Evolutionary conservation across 2,797 vertebrate genomes (phyloP), one percentile per base, ranked within the genome.

Genomic region (Danio choprae): DNA sequence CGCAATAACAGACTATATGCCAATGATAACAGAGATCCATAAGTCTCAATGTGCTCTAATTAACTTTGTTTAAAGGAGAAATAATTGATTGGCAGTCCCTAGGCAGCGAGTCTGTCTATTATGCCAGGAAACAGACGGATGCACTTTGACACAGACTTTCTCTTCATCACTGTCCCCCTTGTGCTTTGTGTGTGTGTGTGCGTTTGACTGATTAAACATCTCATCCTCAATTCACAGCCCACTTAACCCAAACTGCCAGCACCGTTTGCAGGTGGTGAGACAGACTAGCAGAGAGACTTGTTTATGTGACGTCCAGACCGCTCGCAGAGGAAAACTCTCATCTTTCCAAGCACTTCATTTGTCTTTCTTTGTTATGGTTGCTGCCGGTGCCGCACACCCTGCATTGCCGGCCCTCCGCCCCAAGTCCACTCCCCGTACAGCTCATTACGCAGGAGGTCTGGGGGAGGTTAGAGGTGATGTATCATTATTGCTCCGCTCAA

Each of bases 391-490:
- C 40, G 15, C 38, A 64, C 44, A 60, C 51, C 22, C 44, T 60
- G 68, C 29, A 46, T 55, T 70, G 55, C 58, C 79, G 29, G 18
- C 41, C 79, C 68, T 68, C 69, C 40, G 29, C 50, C 56, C 55
- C 50, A 59, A 77, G 63, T 77, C 53, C 59, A 74, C 80, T 75
- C 88, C 71, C 77, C 85, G 68, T 79, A 88, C 90, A 88, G 88
- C 88, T 87, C 92, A 92, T 90, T 92, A 90, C 88, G 81, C 86
- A 90, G 86, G 74, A 91, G 91, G 92, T 89, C 91, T 89, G 79
- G 60, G 22, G 81, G 72, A 87, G 84, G 85, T 81, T 80, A 81
- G 85, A 83, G 79, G 81, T 84, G 85, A 87, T 82, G 79, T 73
- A 89, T 83, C 83, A 83, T 84, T 79, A 85, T 76, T 80, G 62